Evolutionary conservation across 64 coral and sea anemone species (phyloP), one percentile per base, ranked within the genome.

Genomic region (Catalaphyllia jardinei): DNA sequence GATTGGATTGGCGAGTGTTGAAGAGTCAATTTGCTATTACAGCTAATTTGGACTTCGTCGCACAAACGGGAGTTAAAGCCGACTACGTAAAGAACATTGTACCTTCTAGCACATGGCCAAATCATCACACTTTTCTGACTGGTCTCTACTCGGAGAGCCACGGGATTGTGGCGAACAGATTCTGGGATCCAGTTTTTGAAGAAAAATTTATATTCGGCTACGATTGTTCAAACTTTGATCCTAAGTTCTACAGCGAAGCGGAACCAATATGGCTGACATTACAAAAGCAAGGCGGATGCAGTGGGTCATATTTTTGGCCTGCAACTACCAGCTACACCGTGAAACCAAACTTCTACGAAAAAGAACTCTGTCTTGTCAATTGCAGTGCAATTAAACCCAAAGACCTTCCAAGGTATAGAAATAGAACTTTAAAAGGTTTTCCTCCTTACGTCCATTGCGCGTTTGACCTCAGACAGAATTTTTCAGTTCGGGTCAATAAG

Each of bases 201-300:
- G 91, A 89, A 50, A 90, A 50, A 52, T 96, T 82, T 71, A 14
- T 82, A 13, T 96, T 80, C 76, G 94, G 89, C 9, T 90, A 87
- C 22, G 87, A 96, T 59, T 96, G 94, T 30, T 75, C 80, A 42
- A 93, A 89, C 33, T 79, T 87, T 22, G 94, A 96, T 73, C 91
- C 87, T 0, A 96, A 96, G 60, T 96, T 96, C 82, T 96, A 87
- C 89, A 87, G 81, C 75, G 67, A 60, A 31, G 82, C 94, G 2
- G 94, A 96, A 79, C 94, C 94, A 22, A 81, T 96, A 73, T 96
- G 94, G 94, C 64, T 96, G n/a, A 93, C 91, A 11, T 54, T 93
- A 0, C 94, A 96, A 55, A 88, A 88, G 72, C 71, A 77, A 49
- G 86, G 86, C 1, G 86, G 86, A 14, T 52, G 74, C 57, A 75